Base-by-base conservation (phyloP, 2,113 vertebrate species). In the Oryzias woworae region DNA sequence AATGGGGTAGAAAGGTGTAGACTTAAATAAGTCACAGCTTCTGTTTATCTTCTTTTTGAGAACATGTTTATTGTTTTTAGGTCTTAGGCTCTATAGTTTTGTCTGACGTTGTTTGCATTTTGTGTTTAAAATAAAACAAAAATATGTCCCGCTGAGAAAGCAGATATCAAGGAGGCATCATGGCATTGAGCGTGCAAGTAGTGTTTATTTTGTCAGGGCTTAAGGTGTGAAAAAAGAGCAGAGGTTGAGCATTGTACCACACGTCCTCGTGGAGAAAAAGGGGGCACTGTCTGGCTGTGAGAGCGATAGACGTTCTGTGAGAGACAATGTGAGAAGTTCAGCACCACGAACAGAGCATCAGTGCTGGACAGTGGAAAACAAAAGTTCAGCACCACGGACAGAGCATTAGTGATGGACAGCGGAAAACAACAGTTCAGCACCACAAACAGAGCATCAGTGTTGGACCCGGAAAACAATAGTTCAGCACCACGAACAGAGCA, bases 261-360 rank as follows among this genome's bases (percentile, higher is more conserved):
- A 75, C 69, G 77, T 74, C 81, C 73, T 47, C 69, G 58, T 58
- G 22, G 71, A 69, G 56, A 62, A 78, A 65, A 77, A 69, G 80
- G 82, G 79, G 84, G 83, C 79, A 87, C 64, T 88, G 81, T 89
- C 58, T 85, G 75, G 77, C 70, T 77, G 31, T 26, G 49, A 73
- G 71, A 85, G 61, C 44, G 62, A 59, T 23, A 69, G 63, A 54
- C 65, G 58, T 49, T 23, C 58, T 17, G 62, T 41, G 70, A 42
- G 65, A 55, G 45, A 69, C 69, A 69, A 57, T 18, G 63, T 70
- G 69, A 81, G 41, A 84, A 87, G 71, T 88, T 88, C 77, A 87
- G 88, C 79, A 76, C 81, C 75, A 28, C 54, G 85, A 83, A 78
- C 85, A 83, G 80, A 60, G 68, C 81, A 54, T 67, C 66, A 69